Conservation (phyloP, 2,888 invertebrate genomes). For the Oithona nana region DNA sequence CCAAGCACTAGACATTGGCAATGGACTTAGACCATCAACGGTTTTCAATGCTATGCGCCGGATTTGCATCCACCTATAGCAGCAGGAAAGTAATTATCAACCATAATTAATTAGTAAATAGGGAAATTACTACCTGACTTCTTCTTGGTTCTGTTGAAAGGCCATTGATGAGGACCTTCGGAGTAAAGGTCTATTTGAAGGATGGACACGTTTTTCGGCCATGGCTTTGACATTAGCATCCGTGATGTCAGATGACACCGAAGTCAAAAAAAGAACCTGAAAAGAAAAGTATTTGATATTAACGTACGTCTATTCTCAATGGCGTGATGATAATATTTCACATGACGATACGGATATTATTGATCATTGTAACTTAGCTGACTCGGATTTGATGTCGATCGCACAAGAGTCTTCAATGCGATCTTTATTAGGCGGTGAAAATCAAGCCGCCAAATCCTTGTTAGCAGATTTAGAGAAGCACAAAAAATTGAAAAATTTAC, state of each 20-base stretch:
- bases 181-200: slow-evolving; percentile 59
- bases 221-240: slow-evolving; percentile 81
- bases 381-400: not conserved
- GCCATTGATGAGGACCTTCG: slow-evolving; percentile 79
- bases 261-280: slow-evolving; percentile 39
- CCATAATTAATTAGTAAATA: not conserved
- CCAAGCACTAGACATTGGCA: slow-evolving; percentile 98
- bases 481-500: not conserved
- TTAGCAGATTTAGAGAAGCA: not conserved
- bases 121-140: slow-evolving; percentile 41
- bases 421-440: not conserved
- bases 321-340: slow-evolving; percentile 34
- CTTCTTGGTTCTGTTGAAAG: slow-evolving; percentile 69
- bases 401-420: slow-evolving; percentile 19
- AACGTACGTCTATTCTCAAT: slow-evolving; percentile 63
- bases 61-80: slow-evolving; percentile 68
- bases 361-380: slow-evolving; percentile 12
- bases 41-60: slow-evolving; percentile 73
- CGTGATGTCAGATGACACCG: slow-evolving; percentile 80
- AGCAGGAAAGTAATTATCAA: not conserved
- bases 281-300: slow-evolving; percentile 21
- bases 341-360: slow-evolving; percentile 14
- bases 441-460: not conserved
- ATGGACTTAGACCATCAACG: slow-evolving; percentile 82
- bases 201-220: slow-evolving; percentile 51